phyloP scores from a whole-genome alignment of 2,888 invertebrate genomes.

The Drosophila neonasuta region DNA sequence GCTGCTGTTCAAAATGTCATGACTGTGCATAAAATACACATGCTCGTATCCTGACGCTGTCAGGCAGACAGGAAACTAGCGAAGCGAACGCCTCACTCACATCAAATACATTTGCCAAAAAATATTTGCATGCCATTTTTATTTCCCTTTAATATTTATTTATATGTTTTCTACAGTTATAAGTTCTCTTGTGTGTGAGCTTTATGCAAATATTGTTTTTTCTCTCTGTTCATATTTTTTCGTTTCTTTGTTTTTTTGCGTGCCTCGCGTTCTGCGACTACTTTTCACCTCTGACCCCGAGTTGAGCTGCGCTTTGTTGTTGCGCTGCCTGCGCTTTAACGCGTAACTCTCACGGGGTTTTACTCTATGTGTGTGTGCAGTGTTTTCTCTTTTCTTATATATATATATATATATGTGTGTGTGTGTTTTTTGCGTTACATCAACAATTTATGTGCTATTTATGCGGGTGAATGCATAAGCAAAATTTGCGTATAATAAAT shows the following conservation, averaged over 20 bases:
- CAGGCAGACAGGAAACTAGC: conserved; percentile 7
- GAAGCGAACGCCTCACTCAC: conserved; percentile 10
- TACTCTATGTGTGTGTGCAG: conserved; percentile 11
- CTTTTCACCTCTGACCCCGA: conserved; percentile 36
- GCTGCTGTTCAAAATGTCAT: conserved; percentile 30
- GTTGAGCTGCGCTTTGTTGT: conserved; percentile 11
- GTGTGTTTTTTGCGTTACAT: conserved; percentile 34
- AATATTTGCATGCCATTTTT: conserved; percentile 63
- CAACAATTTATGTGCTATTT: conserved; percentile 56
- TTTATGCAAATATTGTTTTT: conserved; percentile 64
- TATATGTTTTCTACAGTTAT: conserved; percentile 28
- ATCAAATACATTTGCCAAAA: conserved; percentile 41
- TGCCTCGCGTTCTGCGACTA: conserved; percentile 43
- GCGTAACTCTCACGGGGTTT: conserved; percentile 27
- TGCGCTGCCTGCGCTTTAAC: conserved; percentile 35
- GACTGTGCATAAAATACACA: conserved; percentile 51
- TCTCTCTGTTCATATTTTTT: conserved; percentile 6
- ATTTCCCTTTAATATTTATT: conserved; percentile 62
- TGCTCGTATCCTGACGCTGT: conserved; percentile 26
- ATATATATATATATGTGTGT: conserved; percentile 9
- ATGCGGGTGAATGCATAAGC: conserved; percentile 71
- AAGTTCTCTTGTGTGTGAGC: conserved; percentile 21
- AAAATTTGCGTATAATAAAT: conserved; percentile 64
- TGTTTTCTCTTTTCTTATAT: conserved; percentile 16
- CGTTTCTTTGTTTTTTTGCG: conserved; percentile 27